A percentile compares a stretch with the other conserved stretches of the same genome.
phyloP scores from a whole-genome alignment of 2,888 invertebrate species.

The Macrophya alboannulata region DNA sequence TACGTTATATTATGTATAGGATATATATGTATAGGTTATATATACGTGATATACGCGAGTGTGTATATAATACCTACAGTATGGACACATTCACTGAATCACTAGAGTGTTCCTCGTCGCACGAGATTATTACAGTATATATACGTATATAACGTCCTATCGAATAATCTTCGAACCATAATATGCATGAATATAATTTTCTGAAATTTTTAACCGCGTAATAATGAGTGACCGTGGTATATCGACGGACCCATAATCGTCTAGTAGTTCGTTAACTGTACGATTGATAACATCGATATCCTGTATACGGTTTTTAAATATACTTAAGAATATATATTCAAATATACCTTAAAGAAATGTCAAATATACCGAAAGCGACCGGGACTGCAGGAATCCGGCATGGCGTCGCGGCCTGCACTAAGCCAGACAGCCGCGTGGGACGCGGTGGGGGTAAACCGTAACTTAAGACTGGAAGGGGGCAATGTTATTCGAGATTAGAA shows the following conservation, averaged over 20 bases:
- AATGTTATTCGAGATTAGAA: constrained; percentile 55
- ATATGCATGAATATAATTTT: neutral
- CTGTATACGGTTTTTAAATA: no score
- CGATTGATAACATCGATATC: neutral
- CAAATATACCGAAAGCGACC: constrained; percentile 53
- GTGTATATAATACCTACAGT: constrained; percentile 13
- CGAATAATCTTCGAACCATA: neutral
- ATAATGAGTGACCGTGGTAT: neutral
- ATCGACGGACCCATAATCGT: neutral
- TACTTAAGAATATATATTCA: neutral
- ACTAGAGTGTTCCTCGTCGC: neutral
- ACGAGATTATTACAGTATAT: neutral
- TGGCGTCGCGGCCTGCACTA: constrained; percentile 66
- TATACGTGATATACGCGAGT: neutral
- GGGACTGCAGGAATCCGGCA: constrained; percentile 62
- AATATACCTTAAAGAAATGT: constrained; percentile 35
- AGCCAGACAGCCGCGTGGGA: constrained; percentile 58
- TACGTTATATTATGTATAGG: neutral
- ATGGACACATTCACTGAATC: constrained; percentile 46
- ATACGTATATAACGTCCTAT: neutral
- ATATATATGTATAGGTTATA: no score
- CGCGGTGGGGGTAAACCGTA: constrained; percentile 54
- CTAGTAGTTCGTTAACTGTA: neutral
- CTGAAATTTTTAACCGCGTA: neutral
- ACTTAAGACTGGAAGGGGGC: constrained; percentile 34